Base-by-base conservation (phyloP, 2,797 vertebrate genomes). In the Euphonia xanthogaster region DNA sequence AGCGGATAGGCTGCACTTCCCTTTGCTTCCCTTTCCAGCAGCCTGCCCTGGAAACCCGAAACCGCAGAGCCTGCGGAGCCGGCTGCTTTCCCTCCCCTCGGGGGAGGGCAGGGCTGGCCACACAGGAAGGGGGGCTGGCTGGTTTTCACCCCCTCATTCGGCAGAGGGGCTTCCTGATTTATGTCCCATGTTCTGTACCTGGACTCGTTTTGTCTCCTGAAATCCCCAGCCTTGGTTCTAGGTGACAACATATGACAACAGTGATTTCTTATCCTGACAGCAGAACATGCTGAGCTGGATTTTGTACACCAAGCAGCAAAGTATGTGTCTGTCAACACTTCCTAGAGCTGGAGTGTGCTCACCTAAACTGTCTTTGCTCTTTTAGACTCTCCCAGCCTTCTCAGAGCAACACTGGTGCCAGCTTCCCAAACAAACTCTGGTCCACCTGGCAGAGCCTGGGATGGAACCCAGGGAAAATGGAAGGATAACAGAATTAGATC, bases 211-310 rank as follows among this genome's bases (percentile, higher is more conserved):
- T 40, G 31, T 58, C 79, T 84, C 25, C 80, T n/a, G 74, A 73
- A 48, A 82, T 58, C 60, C 60, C 84, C 6, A 25, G 51, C 77
- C 73, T 48, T 53, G 51, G 87, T 79, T 95, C 86, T 90, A 91
- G 88, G 80, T 94, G 94, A 86, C 92, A 91, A 78, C 37, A 7
- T n/a, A 15, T 45, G 63, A 88, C 93, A 93, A 68, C 0, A 81
- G 76, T 6, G 58, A 96, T 94, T 94, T 66, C 92, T 96, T 90
- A 95, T 44, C 86, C 91, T 91, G 95, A 93, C 94, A 94, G 86
- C 77, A 80, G 40, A 87, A 93, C 66, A 47, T 8, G 73, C 86
- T 65, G 78, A 93, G 85, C 76, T 93, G 76, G 79, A 42, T 63
- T 82, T 35, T 40, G 57, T 63, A 86, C 77, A 71, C 54, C 74